A percentile compares a stretch with the other conserved stretches of the same genome.
Evolutionary conservation across 2,888 invertebrate species (phyloP).

Genomic region (Lymantria monacha): DNA sequence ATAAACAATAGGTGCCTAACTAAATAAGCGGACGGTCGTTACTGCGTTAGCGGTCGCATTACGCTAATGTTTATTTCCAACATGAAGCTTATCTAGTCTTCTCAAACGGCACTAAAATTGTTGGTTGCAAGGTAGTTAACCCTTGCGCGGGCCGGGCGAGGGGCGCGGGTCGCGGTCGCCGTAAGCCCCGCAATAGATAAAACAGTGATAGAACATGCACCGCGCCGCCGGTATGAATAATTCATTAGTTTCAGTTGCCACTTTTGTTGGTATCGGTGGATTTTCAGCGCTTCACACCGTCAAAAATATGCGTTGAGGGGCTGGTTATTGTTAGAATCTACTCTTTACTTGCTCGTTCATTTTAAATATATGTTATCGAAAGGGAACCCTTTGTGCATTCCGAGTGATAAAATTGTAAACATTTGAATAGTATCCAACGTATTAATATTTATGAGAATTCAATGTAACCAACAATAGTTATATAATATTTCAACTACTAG

Average conservation of each 20-base stretch:
- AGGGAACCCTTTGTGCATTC: slow-evolving; percentile 41
- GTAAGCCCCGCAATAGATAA: slow-evolving; percentile 80
- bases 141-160: slow-evolving; percentile 59
- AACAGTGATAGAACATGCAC: slow-evolving; percentile 84
- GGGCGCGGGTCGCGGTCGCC: slow-evolving; percentile 54
- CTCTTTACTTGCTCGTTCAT: slow-evolving; percentile 60
- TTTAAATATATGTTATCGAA: slow-evolving; percentile 48
- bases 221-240: slow-evolving; percentile 80
- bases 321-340: slow-evolving; percentile 70
- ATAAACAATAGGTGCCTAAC: slow-evolving; percentile 31
- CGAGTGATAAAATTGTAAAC: slow-evolving; percentile 39
- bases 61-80: slow-evolving; percentile 73
- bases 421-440: not conserved
- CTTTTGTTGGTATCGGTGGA: slow-evolving; percentile 81
- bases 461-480: no score
- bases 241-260: slow-evolving; percentile 83
- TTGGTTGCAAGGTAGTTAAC: slow-evolving; percentile 77
- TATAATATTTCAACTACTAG: no score
- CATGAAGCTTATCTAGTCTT: slow-evolving; percentile 73
- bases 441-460: not conserved
- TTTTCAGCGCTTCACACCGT: slow-evolving; percentile 78
- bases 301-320: slow-evolving; percentile 76
- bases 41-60: slow-evolving; percentile 64
- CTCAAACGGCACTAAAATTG: slow-evolving; percentile 75
- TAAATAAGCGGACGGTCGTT: slow-evolving; percentile 40